These are phyloP conservation scores for Saccostrea cuccullata DNA, from an alignment of 1,140 invertebrate species.

Conservation along the genomic window DNA sequence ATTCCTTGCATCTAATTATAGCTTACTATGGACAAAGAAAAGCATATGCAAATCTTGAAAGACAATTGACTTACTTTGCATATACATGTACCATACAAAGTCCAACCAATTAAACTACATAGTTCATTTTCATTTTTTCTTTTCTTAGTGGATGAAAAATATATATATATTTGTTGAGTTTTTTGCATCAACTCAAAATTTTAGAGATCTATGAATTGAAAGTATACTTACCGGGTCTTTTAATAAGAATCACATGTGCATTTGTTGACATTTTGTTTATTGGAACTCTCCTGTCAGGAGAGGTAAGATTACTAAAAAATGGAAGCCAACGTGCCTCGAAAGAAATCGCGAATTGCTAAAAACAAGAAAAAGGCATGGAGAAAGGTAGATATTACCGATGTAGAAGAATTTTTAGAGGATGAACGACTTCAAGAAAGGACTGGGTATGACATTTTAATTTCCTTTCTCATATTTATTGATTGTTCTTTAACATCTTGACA, in stretches of 20 bases:
- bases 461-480: background rate
- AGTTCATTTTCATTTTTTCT: too few species aligned
- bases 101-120: too few species aligned
- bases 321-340: slow-evolving; percentile 41
- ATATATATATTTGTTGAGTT: too few species aligned
- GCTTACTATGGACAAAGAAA: too few species aligned
- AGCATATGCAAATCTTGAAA: too few species aligned
- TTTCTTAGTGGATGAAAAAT: too few species aligned
- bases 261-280: slow-evolving; percentile 32
- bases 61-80: too few species aligned
- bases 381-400: slow-evolving; percentile 64
- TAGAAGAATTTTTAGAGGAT: slow-evolving; percentile 69
- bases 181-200: too few species aligned
- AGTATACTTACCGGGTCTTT: slow-evolving; percentile 39
- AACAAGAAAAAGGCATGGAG: slow-evolving; percentile 73
- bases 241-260: slow-evolving; percentile 20
- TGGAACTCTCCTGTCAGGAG: background rate
- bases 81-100: too few species aligned
- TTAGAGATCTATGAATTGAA: background rate
- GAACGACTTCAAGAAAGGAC: slow-evolving; percentile 69
- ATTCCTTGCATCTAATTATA: too few species aligned
- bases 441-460: slow-evolving; percentile 54
- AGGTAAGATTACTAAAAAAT: slow-evolving; percentile 28
- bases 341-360: slow-evolving; percentile 61
- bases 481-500: too few species aligned